Base-by-base conservation (phyloP, 2,888 invertebrate genomes). In the Bursaphelenchus okinawaensis region DNA sequence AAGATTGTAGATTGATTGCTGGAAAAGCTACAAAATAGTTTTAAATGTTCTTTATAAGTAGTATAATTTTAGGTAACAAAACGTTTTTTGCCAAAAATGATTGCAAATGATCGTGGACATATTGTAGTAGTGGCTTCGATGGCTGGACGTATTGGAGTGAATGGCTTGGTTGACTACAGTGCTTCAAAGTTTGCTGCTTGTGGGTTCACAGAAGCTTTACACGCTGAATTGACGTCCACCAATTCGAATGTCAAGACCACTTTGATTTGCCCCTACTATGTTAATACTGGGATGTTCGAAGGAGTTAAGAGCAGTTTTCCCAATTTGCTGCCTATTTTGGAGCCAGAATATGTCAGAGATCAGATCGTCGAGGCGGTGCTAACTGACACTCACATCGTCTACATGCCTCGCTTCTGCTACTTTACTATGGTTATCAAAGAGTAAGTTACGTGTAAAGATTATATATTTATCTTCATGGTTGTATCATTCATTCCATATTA, bases 201-300 rank as follows among this genome's bases (percentile, higher is more conserved):
- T 67, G 95, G 95, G 0, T 92, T 93, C 82, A 91, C 92, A 76
- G 94, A 95, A 83, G 90, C 92, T 71, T 86, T 96, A 0, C 87
- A 88, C 12, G 62, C 62, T 9, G 62, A 62, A 27, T 19, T 62
- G 19, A 72, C 61, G 19, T 58, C 20, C 7, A 19, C 12, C 0
- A 50, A 28, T 22, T 6, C 60, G 59, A 51, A 65, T 27, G 12
- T 31, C 16, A 7, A 67, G 26, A 56, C 68, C 22, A 67, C 63
- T 29, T 89, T 90, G 50, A 89, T 96, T 72, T 94, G 94, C 83
- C 95, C 96, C 0, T 94, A 90, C 86, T 94, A 91, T 84, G 93
- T 95, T 74, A 91, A 93, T 84, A 96, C 95, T 2, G 95, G 95
- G 78, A 94, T 96, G 94, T 96, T 96, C 83, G 90, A 90, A 67